These are phyloP conservation scores for Gallinago jamesoni DNA, from an alignment of 2,113 vertebrate species.

Conservation along the genomic window DNA sequence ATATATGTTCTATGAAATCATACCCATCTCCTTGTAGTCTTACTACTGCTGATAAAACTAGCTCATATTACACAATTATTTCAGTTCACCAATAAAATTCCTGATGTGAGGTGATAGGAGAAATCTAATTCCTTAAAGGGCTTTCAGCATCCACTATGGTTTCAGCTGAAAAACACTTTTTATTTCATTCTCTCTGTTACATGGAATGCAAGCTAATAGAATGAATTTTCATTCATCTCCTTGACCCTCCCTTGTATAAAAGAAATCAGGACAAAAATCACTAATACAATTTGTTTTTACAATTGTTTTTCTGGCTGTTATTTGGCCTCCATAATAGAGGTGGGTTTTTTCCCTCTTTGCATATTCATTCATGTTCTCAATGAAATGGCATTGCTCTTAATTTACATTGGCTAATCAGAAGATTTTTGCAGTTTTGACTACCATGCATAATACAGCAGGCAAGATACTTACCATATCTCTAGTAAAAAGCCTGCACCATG, in stretches of 20 bases:
- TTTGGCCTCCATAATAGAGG: background rate
- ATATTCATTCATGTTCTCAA: background rate
- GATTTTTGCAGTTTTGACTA: constrained; percentile 45
- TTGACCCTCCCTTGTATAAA: background rate
- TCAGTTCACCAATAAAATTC: background rate
- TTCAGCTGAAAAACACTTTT: background rate
- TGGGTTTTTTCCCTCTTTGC: background rate
- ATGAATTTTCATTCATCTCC: background rate
- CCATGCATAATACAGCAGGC: constrained; percentile 44
- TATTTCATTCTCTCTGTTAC: background rate
- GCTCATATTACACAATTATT: background rate
- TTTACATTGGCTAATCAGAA: constrained; percentile 65
- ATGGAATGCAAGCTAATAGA: background rate
- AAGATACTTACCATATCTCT: constrained; percentile 50
- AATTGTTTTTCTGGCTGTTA: background rate
- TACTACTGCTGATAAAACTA: background rate
- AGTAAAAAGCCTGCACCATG: constrained; percentile 56
- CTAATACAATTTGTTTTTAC: background rate
- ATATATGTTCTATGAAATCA: background rate
- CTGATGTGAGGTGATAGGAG: background rate
- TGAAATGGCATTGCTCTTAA: constrained; percentile 9
- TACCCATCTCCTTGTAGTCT: background rate
- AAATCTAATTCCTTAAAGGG: background rate
- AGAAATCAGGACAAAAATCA: background rate
- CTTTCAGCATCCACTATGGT: background rate